phyloP scores from a whole-genome alignment of 1,140 invertebrate genomes.

The Hylyphantes graminicola region DNA sequence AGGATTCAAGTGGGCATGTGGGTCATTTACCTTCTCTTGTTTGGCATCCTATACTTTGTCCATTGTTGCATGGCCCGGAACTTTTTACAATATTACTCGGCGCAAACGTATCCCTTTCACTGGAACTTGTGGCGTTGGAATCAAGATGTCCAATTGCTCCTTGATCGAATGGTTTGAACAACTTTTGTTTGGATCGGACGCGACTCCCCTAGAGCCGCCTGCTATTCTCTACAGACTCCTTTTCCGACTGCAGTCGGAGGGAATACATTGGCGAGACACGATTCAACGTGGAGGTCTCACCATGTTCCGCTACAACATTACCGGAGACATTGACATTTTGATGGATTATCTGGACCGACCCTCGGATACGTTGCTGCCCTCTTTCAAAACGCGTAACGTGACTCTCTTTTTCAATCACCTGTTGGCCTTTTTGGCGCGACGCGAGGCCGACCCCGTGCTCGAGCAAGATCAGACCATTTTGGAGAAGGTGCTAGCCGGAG shows the following conservation, averaged over 20 bases:
- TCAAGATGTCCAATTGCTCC: slow-evolving; percentile 17
- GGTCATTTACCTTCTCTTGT: not conserved
- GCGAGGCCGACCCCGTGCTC: not conserved
- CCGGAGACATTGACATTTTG: not conserved
- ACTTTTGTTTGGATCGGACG: not conserved
- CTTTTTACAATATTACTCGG: not conserved
- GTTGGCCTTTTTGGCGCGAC: not conserved
- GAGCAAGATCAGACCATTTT: not conserved
- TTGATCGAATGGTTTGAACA: not conserved
- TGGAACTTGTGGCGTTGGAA: slow-evolving; percentile 17
- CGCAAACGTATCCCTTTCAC: not conserved
- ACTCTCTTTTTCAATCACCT: not conserved
- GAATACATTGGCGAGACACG: slow-evolving; percentile 6
- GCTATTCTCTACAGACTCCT: too few species aligned
- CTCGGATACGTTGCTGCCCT: not conserved
- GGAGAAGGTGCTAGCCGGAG: not conserved
- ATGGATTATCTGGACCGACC: not conserved
- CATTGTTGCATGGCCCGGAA: not conserved
- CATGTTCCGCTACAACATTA: not conserved
- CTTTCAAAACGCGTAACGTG: not conserved
- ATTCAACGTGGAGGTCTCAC: not conserved
- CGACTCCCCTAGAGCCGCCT: not conserved
- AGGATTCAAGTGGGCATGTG: too few species aligned
- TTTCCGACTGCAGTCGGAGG: not conserved
- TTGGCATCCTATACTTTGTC: not conserved